A percentile compares a stretch with the other conserved stretches of the same genome.
phyloP scores from a whole-genome alignment of 2,113 vertebrate species.

The Boulengeromyrus knoepffleri region DNA sequence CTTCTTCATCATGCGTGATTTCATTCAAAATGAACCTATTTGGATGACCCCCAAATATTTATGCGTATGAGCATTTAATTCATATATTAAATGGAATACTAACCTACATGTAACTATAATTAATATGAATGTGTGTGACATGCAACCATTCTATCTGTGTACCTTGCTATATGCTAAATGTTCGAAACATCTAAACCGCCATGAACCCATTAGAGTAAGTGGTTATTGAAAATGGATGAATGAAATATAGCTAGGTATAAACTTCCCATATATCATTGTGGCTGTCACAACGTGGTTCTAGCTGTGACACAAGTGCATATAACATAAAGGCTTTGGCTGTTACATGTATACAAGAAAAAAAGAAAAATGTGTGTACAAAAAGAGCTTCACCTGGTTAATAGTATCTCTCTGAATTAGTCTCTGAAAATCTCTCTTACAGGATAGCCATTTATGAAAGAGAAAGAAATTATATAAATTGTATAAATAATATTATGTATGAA shows the following conservation, averaged over 20 bases:
- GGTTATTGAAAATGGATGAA: slow-evolving; percentile 5
- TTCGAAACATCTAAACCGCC: neutral
- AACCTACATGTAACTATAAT: neutral
- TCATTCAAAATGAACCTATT: neutral
- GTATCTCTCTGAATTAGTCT: neutral
- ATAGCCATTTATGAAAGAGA: neutral
- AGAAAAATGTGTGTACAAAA: neutral
- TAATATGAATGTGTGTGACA: neutral
- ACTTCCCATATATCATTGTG: neutral
- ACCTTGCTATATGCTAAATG: neutral
- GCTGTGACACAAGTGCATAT: neutral
- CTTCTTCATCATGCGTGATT: neutral
- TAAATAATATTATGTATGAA: neutral
- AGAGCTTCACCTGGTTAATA: neutral
- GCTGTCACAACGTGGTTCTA: neutral
- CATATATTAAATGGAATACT: neutral
- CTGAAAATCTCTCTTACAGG: neutral
- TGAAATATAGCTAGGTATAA: neutral
- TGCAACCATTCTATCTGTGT: neutral
- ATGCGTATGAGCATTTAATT: neutral
- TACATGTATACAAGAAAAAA: neutral
- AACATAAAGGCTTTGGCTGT: neutral
- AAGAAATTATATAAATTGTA: neutral
- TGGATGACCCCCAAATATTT: neutral
- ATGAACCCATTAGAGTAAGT: neutral